A percentile compares a stretch with the other conserved stretches of the same genome.
phyloP scores from a whole-genome alignment of 1,140 invertebrate genomes.

The Maconellicoccus hirsutus region DNA sequence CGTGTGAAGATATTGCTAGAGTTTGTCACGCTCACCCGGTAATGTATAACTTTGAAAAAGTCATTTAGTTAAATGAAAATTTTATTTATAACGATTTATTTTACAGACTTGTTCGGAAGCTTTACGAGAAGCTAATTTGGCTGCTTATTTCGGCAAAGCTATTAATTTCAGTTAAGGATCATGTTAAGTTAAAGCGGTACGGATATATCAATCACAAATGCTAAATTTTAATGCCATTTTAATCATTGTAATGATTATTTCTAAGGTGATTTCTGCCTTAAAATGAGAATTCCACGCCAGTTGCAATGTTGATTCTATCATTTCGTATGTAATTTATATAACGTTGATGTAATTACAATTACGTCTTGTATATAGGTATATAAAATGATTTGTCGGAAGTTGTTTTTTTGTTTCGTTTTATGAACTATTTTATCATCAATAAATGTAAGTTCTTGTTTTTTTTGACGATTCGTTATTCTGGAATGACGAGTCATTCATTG shows the following conservation, averaged over 20 bases:
- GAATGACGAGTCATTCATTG: no score
- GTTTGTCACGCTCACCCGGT: slow-evolving; percentile 99
- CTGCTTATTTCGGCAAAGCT: slow-evolving; percentile 91
- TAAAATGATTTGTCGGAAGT: background rate
- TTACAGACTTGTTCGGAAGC: slow-evolving; percentile 92
- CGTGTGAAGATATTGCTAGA: slow-evolving; percentile 93
- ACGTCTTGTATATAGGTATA: background rate
- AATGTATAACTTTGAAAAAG: slow-evolving; percentile 32
- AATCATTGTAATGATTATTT: background rate
- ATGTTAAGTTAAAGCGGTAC: no score
- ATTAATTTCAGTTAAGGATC: slow-evolving; percentile 68
- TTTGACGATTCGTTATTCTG: no score
- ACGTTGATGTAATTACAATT: background rate
- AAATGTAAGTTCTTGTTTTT: no score
- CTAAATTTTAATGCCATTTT: no score
- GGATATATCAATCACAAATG: no score
- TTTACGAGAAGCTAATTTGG: slow-evolving; percentile 89
- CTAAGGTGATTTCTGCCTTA: background rate
- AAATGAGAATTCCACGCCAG: background rate
- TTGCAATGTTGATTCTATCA: background rate
- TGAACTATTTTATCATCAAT: no score
- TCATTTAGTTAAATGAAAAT: background rate
- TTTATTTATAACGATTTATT: slow-evolving; percentile 27
- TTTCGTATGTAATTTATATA: background rate
- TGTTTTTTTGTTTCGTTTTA: no score